Conservation (phyloP, 53 echinoderm and acorn worm species). For the Paelopatides confundens region DNA sequence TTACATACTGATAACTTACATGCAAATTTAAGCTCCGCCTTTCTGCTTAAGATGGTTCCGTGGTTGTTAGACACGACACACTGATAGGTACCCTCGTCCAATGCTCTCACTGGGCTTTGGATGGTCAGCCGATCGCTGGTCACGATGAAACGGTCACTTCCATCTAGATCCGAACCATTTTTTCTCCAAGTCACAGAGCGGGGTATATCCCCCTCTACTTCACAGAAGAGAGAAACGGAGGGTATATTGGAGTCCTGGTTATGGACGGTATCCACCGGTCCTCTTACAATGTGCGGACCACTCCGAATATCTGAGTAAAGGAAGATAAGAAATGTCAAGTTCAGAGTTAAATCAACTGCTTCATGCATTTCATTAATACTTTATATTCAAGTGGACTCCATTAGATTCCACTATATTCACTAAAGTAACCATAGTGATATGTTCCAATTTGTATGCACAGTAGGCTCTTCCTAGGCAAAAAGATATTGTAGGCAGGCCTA, state of each 20-base stretch:
- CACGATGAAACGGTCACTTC: slow-evolving; percentile 30
- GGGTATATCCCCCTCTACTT: slow-evolving; percentile 47
- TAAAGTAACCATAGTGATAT: no score
- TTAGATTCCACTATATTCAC: no score
- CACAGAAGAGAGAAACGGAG: slow-evolving; percentile 59
- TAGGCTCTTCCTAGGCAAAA: no score
- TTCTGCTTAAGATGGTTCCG: slow-evolving; percentile 64
- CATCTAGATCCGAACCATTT: slow-evolving; percentile 22
- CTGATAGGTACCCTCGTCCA: slow-evolving; percentile 64
- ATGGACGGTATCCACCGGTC: slow-evolving; percentile 64
- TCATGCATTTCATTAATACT: no score
- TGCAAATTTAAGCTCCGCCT: slow-evolving; percentile 67
- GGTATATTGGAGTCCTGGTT: slow-evolving; percentile 51
- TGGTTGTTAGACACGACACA: slow-evolving; percentile 61
- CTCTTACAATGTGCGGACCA: slow-evolving; percentile 65
- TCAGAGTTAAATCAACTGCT: no score
- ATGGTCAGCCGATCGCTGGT: slow-evolving; percentile 67
- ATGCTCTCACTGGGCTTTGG: neutral
- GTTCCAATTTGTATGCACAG: no score
- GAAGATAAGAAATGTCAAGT: neutral
- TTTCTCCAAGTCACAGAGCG: slow-evolving; percentile 61
- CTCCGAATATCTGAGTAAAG: neutral
- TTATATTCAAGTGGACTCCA: no score
- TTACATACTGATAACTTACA: slow-evolving; percentile 56
- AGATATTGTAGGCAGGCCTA: no score